Base-by-base conservation (phyloP, 1,140 invertebrate species). In the Cherax quadricarinatus region DNA sequence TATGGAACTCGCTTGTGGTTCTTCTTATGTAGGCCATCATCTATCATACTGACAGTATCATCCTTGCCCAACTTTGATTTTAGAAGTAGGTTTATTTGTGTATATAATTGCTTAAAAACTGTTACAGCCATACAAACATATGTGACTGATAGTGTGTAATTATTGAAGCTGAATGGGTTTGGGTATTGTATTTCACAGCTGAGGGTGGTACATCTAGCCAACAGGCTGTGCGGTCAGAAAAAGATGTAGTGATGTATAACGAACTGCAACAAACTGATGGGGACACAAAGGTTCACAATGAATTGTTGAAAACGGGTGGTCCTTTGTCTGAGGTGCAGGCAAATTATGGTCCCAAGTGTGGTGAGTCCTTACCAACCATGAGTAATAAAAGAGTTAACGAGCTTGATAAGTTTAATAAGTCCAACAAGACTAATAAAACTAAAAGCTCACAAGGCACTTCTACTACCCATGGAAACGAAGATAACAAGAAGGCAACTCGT, bases 1-100 rank as follows among this genome's bases (percentile, higher is more conserved):
- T 93, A 93, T 86, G 92, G 88, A 93, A 90, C 92, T 93, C 92
- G 80, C 88, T 93, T 93, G 88, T 93, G 88, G 84, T 82, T 89
- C 86, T 75, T 93, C 81, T 79, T 66, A 83, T 87, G n/a, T 88
- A 88, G 70, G 60, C 86, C 73, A 82, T 80, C 83, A 78, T 79
- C 60, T 57, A 80, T 86, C 83, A 91, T 79, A 86, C 73, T 91
- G 88, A 89, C 88, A 60, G 41, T 70, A 62, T 85, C 73, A 90
- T 86, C 89, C 82, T 80, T 73, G 30, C 82, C 41, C 70, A 75
- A 75, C 70, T 30, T 21, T 75, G 21, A 30, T 75, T 30, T 30
- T 75, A 75, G 51, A 51, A 18, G n/a, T 57, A 82, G 48, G 5
- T 57, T n/a, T 82, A 82, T 82, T 53, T 82, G 80, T 82, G 51